Conservation (phyloP, 1,140 invertebrate genomes). For the Carcinoscorpius rotundicauda region DNA sequence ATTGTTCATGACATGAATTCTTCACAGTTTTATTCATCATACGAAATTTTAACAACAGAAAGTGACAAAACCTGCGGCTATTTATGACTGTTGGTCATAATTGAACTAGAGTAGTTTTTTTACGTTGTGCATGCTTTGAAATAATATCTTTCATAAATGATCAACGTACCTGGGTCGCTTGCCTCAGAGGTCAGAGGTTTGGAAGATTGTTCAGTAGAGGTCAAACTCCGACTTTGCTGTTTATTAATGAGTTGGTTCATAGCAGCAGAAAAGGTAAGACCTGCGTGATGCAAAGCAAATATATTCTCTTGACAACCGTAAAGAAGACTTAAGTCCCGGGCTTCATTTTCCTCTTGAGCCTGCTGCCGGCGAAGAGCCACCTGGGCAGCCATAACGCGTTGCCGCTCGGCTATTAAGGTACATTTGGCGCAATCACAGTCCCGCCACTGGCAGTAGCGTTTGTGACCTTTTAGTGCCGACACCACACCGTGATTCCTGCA, state of each 20-base stretch:
- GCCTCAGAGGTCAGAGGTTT: no score
- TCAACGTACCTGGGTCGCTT: no score
- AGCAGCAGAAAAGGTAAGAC: constrained; percentile 28
- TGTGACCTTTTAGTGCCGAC: constrained; percentile 90
- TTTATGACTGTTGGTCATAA: no score
- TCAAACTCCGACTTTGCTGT: constrained; percentile 25
- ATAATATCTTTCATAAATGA: no score
- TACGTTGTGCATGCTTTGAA: no score
- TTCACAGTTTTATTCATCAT: no score
- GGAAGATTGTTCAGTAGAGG: constrained; percentile 5
- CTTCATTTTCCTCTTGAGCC: constrained; percentile 89
- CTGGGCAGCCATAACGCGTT: constrained; percentile 95
- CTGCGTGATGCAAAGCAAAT: constrained; percentile 27
- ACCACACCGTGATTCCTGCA: constrained; percentile 98
- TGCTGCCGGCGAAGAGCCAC: constrained; percentile 64
- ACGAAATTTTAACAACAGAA: no score
- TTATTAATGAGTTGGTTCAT: constrained; percentile 23
- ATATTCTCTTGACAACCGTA: constrained; percentile 46
- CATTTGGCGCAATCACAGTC: constrained; percentile 97
- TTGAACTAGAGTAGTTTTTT: no score
- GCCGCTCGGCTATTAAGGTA: constrained; percentile 93
- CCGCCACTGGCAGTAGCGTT: constrained; percentile 91
- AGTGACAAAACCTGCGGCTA: no score
- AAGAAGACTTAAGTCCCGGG: constrained; percentile 76
- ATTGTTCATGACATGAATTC: no score